A percentile compares a stretch with the other conserved stretches of the same genome.
These are phyloP conservation scores for Tragulus kanchil DNA, from an alignment of 2,113 vertebrate genomes.

Conservation along the genomic window DNA sequence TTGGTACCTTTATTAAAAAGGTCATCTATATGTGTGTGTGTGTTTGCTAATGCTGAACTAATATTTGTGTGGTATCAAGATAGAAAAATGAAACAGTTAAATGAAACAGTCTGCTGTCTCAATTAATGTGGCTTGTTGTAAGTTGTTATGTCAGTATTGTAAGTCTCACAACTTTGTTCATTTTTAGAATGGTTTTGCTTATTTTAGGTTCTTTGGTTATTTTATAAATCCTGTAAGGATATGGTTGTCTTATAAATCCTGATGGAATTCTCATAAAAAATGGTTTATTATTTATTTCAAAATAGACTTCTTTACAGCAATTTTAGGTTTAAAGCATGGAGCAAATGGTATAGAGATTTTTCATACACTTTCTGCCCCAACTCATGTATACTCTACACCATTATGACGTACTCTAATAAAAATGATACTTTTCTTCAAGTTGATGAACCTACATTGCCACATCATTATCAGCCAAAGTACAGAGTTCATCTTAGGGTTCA, in stretches of 20 bases:
- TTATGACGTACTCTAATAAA: neutral
- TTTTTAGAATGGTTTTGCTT: neutral
- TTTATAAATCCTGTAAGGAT: neutral
- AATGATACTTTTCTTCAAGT: neutral
- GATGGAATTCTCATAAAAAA: slow-evolving; percentile 1
- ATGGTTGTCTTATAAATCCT: neutral
- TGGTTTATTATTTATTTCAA: neutral
- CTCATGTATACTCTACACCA: neutral
- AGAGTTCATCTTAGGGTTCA: neutral
- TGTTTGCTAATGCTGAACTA: neutral
- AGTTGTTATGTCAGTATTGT: neutral
- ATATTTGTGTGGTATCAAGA: too few species aligned
- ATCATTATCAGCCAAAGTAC: neutral
- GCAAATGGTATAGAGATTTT: neutral
- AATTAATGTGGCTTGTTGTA: neutral
- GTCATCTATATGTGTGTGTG: neutral
- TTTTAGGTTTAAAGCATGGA: neutral
- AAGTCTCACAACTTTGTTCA: neutral
- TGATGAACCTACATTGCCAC: neutral
- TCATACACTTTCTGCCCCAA: neutral
- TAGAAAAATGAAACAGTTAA: too few species aligned
- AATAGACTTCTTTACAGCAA: neutral
- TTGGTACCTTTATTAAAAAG: too few species aligned
- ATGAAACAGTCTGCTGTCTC: neutral
- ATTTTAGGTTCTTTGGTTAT: neutral